These are phyloP conservation scores for Idris sp. DNA, from an alignment of 1,140 invertebrate species.

Conservation along the genomic window DNA sequence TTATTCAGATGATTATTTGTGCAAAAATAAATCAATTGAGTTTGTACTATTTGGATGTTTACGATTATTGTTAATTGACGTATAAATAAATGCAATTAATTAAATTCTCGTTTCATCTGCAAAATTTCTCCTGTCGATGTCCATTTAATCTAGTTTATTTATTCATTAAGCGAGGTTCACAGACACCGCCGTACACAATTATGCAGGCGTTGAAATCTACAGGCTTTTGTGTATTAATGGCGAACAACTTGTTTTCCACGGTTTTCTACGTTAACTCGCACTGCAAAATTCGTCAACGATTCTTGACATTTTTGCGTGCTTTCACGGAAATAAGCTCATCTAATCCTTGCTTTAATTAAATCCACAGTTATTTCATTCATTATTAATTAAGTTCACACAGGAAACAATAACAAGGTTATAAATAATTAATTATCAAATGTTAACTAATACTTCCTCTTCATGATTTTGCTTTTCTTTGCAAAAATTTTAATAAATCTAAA, in stretches of 20 bases:
- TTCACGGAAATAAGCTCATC: no score
- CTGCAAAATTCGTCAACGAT: conserved; percentile 1
- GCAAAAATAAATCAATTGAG: conserved; percentile 7
- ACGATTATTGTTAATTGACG: conserved; percentile 18
- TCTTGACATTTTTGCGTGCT: background rate
- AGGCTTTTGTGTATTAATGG: conserved; percentile 1
- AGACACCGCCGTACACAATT: conserved; percentile 16
- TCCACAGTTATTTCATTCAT: no score
- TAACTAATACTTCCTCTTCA: no score
- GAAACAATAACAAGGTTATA: no score
- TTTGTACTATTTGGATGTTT: background rate
- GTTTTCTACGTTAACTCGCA: background rate
- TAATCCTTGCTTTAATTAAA: no score
- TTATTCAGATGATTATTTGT: background rate
- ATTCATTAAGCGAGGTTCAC: conserved; percentile 15
- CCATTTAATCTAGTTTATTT: conserved; percentile 32
- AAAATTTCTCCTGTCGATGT: conserved; percentile 21
- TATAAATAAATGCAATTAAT: conserved; percentile 29
- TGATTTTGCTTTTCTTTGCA: no score
- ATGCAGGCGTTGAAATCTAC: conserved; percentile 1
- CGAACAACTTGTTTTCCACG: conserved; percentile 7
- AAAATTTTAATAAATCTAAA: no score
- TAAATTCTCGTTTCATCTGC: conserved; percentile 9
- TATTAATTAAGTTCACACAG: no score
- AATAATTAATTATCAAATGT: no score